Evolutionary conservation across 1,140 invertebrate species (phyloP), one percentile per base, ranked within the genome.

Genomic region (Hyposmocoma kahamanoa): DNA sequence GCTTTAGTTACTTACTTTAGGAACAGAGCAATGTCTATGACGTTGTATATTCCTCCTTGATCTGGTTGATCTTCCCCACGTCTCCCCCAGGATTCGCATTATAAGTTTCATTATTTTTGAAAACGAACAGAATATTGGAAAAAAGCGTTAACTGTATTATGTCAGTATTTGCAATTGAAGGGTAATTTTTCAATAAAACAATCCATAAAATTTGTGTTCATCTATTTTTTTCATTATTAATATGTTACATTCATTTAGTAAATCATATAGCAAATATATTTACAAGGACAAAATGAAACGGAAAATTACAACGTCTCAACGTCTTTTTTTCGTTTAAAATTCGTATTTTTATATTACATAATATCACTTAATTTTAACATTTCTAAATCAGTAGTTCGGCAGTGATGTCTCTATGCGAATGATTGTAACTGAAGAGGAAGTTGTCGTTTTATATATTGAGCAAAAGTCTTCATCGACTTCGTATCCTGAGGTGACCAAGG

Each of bases 211-310:
- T 84, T 75, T 84, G 81, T 83, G 67, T 84, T 81, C 81, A 84
- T 86, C 85, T 87, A 86, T 86, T 83, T 86, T n/a, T 80, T 81
- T 83, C 76, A 80, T 81, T 83, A 85, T 77, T 86, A 86, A 84
- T 87, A 86, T 86, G 83, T 84, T 87, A 87, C 85, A 87, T 86
- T 86, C 81, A 87, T 87, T 84, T 85, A 82, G 67, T 84, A 84
- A 85, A 85, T 82, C 69, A 86, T 86, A 86, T 84, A 84, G 81
- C 81, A 84, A 85, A 81, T 86, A 78, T 81, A 86, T 87, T 85
- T 87, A 86, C 85, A 86, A 72, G 79, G 80, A 76, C 70, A 73
- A 82, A 81, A 76, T 70, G 53, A 84, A 86, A 81, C 66, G 62
- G 73, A 82, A 86, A 84, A 77, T 67, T 64, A 71, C 54, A 64